Evolutionary conservation across 1,140 invertebrate species (phyloP), one percentile per base, ranked within the genome.

Genomic region (Pectinophora gossypiella): DNA sequence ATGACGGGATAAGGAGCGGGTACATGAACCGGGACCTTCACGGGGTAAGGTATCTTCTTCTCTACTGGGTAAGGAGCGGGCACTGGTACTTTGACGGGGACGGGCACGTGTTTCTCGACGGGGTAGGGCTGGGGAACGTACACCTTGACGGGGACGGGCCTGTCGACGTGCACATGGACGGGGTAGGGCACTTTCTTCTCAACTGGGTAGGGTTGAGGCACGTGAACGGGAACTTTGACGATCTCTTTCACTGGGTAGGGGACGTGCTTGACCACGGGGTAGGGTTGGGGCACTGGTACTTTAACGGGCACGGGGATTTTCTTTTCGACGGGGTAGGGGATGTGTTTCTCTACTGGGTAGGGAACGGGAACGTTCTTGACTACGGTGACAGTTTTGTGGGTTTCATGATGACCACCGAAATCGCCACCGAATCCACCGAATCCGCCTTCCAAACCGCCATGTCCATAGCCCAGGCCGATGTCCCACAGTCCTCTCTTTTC

Each of bases 121-220:
- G 90, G 89, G 72, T 93, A 93, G 48, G 93, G 92, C 64, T 93
- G 90, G 49, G 93, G 90, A 10, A 94, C 90, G 68, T 80, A 84
- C 22, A 93, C 91, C 66, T 92, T 92, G 49, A 91, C 91, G 22
- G 91, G 91, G 20, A 90, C 88, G 3, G 92, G 92, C 51, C 91
- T 89, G 58, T 93, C 91, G 6, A 93, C 92, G 6, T 89, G 90
- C 6, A 94, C 91, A 74, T 94, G 92, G 0, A 94, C 92, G 51
- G 93, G 92, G 54, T 91, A 91, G 35, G 90, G 90, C 1, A 93
- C 87, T 54, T 90, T 89, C 71, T 92, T 92, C 64, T 92, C 91
- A 10, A 93, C 92, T 40, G 92, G 91, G 79, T 93, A 93, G 32
- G 92, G 92, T 66, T 91, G 90, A 22, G 92, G 92, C 48, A 92